Evolutionary conservation across 1,140 invertebrate genomes (phyloP).

Genomic region (Drosophila kanapiae): DNA sequence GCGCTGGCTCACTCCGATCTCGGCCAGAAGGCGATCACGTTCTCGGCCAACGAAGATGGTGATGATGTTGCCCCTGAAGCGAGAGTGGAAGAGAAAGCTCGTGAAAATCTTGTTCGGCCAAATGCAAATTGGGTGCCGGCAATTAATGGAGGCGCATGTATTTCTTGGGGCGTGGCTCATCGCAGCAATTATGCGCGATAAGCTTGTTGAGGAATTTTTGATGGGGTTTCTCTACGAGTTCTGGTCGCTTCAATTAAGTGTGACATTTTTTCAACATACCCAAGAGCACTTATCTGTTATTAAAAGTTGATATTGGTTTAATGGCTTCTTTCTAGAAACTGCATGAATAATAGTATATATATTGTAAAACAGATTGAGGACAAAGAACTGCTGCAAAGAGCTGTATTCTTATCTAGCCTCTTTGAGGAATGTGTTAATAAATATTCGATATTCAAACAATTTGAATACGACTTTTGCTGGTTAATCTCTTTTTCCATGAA

Average conservation of each 20-base stretch:
- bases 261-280: not conserved
- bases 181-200: slow-evolving; percentile 27
- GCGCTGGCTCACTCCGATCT: slow-evolving; percentile 22
- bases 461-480: not conserved
- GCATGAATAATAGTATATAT: not conserved
- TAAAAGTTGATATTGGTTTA: not conserved
- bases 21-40: slow-evolving; percentile 40
- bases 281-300: not conserved
- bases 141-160: slow-evolving; percentile 19
- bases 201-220: slow-evolving; percentile 11
- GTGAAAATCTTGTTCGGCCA: slow-evolving; percentile 48
- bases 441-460: not conserved
- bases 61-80: slow-evolving; percentile 55
- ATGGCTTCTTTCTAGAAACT: not conserved
- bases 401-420: not conserved
- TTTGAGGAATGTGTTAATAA: not conserved
- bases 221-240: slow-evolving; percentile 2
- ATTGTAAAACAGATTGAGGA: not conserved
- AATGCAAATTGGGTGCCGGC: slow-evolving; percentile 41
- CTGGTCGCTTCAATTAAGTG: not conserved
- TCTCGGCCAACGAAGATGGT: slow-evolving; percentile 36
- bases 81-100: slow-evolving; percentile 66
- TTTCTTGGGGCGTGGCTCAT: slow-evolving; percentile 21
- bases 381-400: slow-evolving; percentile 1
- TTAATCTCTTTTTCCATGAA: not conserved